These are phyloP conservation scores for Pangasianodon gigas DNA, from an alignment of 2,113 vertebrate genomes.

Conservation along the genomic window DNA sequence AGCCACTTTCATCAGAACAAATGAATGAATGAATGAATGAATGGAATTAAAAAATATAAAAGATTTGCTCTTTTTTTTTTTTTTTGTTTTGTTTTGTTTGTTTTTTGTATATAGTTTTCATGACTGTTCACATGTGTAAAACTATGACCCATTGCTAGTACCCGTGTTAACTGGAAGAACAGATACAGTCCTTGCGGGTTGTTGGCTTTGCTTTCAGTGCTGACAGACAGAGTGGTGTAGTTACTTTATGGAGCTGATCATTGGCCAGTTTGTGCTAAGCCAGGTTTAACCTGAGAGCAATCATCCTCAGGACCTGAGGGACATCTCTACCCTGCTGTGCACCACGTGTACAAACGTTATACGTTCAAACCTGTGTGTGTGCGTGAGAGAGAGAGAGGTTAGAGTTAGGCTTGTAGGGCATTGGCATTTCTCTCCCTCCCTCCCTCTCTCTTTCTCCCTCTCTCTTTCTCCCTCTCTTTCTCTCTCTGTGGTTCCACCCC, in stretches of 20 bases:
- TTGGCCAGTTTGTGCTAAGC: slow-evolving; percentile 28
- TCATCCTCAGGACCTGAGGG: background rate
- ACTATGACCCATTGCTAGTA: background rate
- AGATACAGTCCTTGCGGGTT: background rate
- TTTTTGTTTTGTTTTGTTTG: too few relatives aligned
- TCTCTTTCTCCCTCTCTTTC: background rate
- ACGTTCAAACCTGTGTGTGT: background rate
- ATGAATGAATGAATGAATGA: background rate
- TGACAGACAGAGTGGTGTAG: background rate
- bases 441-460: background rate
- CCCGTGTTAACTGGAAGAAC: background rate
- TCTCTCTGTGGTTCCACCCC: slow-evolving; percentile 3
- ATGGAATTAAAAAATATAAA: background rate
- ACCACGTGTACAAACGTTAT: background rate
- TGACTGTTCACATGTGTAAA: background rate
- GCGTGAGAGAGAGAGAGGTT: background rate
- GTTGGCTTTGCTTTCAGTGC: background rate
- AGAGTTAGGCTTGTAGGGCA: background rate
- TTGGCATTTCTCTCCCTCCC: background rate
- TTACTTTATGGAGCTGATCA: slow-evolving; percentile 22
- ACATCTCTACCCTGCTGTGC: background rate
- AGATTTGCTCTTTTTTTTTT: background rate
- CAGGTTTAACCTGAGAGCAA: slow-evolving; percentile 15
- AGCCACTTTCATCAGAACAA: background rate
- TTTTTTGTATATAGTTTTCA: background rate